Conservation (phyloP, 1,140 invertebrate species). For the Drosophila gunungcola region DNA sequence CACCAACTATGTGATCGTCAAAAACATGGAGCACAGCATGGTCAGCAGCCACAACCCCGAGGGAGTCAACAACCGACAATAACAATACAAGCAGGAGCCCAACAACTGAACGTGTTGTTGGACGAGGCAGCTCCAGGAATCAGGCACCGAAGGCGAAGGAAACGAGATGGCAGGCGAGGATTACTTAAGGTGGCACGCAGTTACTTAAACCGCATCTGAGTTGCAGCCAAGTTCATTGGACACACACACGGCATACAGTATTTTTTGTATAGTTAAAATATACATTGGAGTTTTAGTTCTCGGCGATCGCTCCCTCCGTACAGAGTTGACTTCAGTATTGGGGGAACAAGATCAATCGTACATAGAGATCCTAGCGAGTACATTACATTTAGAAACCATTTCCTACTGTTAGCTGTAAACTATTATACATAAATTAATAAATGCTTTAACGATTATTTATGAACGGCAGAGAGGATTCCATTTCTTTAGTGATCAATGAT, state of each 20-base stretch:
- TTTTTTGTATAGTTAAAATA: constrained; percentile 83
- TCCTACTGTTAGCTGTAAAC: constrained; percentile 82
- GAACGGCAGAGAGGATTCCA: background rate
- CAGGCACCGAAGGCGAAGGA: constrained; percentile 19
- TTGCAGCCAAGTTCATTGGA: constrained; percentile 52
- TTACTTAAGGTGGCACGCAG: constrained; percentile 70
- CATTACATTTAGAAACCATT: constrained; percentile 80
- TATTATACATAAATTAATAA: constrained; percentile 77
- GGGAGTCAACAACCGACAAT: constrained; percentile 75
- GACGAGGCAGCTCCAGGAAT: constrained; percentile 69
- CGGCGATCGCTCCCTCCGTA: constrained; percentile 31
- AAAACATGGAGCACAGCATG: constrained; percentile 84
- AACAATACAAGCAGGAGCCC: constrained; percentile 83
- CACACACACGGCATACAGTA: constrained; percentile 69
- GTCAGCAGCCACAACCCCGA: constrained; percentile 71
- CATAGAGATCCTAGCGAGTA: constrained; percentile 64
- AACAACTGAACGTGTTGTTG: constrained; percentile 75
- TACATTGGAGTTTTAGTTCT: constrained; percentile 73
- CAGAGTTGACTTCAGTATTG: constrained; percentile 67
- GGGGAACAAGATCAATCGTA: constrained; percentile 37
- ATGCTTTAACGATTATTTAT: constrained; percentile 71
- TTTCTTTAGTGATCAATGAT: no score
- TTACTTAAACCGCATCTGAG: constrained; percentile 72
- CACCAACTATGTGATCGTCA: constrained; percentile 82
- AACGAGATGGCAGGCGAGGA: constrained; percentile 25